phyloP scores from a whole-genome alignment of 2,113 vertebrate genomes.

The Plotosus lineatus region DNA sequence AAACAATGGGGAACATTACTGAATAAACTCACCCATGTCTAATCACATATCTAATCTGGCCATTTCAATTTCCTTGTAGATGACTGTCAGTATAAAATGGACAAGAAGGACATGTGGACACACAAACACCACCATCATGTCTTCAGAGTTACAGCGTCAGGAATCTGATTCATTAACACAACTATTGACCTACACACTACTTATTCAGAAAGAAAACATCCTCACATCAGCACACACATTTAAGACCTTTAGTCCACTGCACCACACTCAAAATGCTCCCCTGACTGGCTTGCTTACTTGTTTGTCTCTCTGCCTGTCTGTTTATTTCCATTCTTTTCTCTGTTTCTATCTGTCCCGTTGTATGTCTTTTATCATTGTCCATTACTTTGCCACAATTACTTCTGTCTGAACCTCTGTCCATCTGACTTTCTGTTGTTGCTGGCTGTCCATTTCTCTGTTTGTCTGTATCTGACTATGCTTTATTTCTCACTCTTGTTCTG shows the following conservation, averaged over 20 bases:
- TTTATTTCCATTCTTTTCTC: fast-evolving
- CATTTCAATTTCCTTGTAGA: not conserved
- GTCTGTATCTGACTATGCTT: not conserved
- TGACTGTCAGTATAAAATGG: not conserved
- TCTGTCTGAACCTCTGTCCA: not conserved
- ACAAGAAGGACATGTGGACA: not conserved
- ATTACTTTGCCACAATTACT: too few relatives aligned
- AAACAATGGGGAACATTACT: too few relatives aligned
- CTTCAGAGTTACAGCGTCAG: not conserved
- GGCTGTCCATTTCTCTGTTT: not conserved
- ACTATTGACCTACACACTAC: not conserved
- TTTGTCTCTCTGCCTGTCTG: not conserved
- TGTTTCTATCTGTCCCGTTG: not conserved
- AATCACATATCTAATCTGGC: not conserved
- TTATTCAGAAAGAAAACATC: not conserved
- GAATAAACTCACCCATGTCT: not conserved
- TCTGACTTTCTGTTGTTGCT: not conserved
- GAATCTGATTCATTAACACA: not conserved
- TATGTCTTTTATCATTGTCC: too few relatives aligned
- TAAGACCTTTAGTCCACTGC: too few relatives aligned
- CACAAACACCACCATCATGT: not conserved
- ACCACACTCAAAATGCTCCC: too few relatives aligned
- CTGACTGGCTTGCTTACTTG: too few relatives aligned
- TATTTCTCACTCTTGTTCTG: not conserved
- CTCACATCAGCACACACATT: not conserved